phyloP scores from a whole-genome alignment of 2,888 invertebrate species.

The Thumatha senex region DNA sequence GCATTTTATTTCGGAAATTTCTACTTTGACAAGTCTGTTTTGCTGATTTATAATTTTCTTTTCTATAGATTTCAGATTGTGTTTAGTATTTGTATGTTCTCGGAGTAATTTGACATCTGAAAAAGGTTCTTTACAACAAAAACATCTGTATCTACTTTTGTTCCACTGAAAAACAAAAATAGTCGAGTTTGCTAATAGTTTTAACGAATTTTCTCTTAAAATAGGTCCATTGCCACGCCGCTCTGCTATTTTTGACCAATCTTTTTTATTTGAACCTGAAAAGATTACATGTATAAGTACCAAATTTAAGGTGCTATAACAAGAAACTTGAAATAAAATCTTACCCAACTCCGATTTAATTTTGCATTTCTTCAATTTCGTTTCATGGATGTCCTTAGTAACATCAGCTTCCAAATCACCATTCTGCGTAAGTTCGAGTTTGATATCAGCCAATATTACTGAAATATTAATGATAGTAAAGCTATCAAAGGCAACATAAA shows the following conservation, averaged over 20 bases:
- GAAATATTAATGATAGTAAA: constrained; percentile 8
- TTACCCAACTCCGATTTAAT: constrained; percentile 23
- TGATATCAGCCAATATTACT: constrained; percentile 43
- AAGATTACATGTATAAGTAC: constrained; percentile 1
- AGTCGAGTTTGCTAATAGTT: constrained; percentile 75
- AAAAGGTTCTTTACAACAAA: constrained; percentile 68
- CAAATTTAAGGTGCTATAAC: not conserved
- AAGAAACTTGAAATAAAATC: not conserved
- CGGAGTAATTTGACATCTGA: constrained; percentile 52
- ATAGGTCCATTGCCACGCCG: constrained; percentile 57
- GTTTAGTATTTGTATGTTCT: constrained; percentile 49
- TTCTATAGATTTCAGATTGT: constrained; percentile 56
- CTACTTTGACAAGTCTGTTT: constrained; percentile 67
- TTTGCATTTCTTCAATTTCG: constrained; percentile 21
- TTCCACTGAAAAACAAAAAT: constrained; percentile 72
- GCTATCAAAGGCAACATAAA: not conserved
- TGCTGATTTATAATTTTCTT: constrained; percentile 65
- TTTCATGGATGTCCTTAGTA: not conserved
- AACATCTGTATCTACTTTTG: constrained; percentile 67
- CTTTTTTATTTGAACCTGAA: constrained; percentile 30
- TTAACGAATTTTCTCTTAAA: constrained; percentile 68
- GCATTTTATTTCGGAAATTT: constrained; percentile 59
- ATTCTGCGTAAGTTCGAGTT: constrained; percentile 25
- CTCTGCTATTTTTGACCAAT: constrained; percentile 51
- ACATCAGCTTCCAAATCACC: constrained; percentile 5